Conservation (phyloP, 2,797 vertebrate genomes). For the Triplophysa yarkandensis region DNA sequence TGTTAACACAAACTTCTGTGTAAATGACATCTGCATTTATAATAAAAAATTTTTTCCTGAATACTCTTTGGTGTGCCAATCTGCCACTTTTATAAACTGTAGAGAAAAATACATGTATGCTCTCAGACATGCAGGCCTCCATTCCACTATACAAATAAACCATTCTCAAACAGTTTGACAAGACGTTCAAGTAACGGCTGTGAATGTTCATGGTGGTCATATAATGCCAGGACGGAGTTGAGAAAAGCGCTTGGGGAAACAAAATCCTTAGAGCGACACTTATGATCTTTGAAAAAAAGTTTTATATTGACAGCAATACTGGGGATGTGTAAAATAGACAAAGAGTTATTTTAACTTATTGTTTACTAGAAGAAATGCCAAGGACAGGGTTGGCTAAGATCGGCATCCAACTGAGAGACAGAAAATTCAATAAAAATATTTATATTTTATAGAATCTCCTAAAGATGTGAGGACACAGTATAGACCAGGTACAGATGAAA, state of each 20-base stretch:
- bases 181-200: neutral
- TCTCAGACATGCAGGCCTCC: neutral
- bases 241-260: neutral
- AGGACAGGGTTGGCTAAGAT: neutral
- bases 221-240: neutral
- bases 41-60: neutral
- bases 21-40: slow-evolving; percentile 2
- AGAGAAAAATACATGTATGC: slow-evolving; percentile 6
- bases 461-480: too few species aligned
- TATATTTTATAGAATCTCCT: neutral
- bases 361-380: neutral
- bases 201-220: neutral
- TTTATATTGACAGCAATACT: neutral
- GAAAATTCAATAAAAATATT: slow-evolving; percentile 13
- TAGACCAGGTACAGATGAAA: too few species aligned
- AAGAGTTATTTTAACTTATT: neutral
- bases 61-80: slow-evolving; percentile 8
- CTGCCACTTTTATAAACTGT: neutral
- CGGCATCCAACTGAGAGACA: neutral
- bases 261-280: neutral
- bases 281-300: slow-evolving; percentile 1
- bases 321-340: neutral
- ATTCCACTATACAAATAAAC: neutral
- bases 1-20: slow-evolving; percentile 20
- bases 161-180: neutral